These are phyloP conservation scores for Orthosia gothica DNA, from an alignment of 2,888 invertebrate genomes.

Conservation along the genomic window DNA sequence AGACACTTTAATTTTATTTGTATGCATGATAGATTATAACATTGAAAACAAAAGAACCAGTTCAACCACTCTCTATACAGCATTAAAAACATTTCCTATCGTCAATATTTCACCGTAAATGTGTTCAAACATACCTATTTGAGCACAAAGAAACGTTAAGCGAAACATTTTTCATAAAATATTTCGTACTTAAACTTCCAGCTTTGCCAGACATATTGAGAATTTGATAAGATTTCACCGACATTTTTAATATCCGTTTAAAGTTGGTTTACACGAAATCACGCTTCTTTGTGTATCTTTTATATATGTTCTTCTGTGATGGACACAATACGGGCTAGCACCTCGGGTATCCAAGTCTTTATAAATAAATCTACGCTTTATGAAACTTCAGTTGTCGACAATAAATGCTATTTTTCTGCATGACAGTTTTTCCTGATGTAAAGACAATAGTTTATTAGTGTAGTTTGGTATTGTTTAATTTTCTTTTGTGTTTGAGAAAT, in stretches of 20 bases:
- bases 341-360: conserved; percentile 43
- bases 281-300: conserved; percentile 50
- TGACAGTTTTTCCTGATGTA: conserved; percentile 14
- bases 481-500: too few relatives aligned
- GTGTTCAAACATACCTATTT: conserved; percentile 35
- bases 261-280: conserved; percentile 48
- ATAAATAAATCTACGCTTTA: conserved; percentile 60
- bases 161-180: conserved; percentile 50
- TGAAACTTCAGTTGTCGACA: conserved; percentile 35
- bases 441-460: conserved; percentile 5
- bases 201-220: conserved; percentile 44
- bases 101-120: conserved; percentile 27
- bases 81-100: conserved; percentile 21
- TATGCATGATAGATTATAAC: too few relatives aligned
- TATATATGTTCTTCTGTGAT: conserved; percentile 42
- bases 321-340: conserved; percentile 51
- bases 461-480: too few relatives aligned
- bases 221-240: conserved; percentile 50
- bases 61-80: not conserved
- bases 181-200: conserved; percentile 47
- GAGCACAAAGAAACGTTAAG: conserved; percentile 38
- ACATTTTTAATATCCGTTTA: conserved; percentile 66
- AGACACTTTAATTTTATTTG: too few relatives aligned
- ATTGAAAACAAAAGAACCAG: not conserved
- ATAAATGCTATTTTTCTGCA: conserved; percentile 33